Conservation (phyloP, 1,140 invertebrate species). For the Antheraea pernyi region DNA sequence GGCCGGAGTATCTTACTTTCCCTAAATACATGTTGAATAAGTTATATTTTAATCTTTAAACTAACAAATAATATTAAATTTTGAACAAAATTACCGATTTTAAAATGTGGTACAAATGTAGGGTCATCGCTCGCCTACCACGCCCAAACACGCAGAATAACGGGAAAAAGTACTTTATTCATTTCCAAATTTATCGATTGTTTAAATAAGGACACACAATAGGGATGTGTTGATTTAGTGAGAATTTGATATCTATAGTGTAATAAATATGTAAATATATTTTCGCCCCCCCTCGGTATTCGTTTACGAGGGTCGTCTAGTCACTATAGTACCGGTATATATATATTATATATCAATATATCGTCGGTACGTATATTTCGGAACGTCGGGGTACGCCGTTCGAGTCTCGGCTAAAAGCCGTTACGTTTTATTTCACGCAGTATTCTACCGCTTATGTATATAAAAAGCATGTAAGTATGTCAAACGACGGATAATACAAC, state of each 20-base stretch:
- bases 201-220: conserved; percentile 16
- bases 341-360: conserved; percentile 36
- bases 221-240: conserved; percentile 53
- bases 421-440: conserved; percentile 39
- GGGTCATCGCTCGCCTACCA: too few relatives aligned
- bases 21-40: too few relatives aligned
- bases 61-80: too few relatives aligned
- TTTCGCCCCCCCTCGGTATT: conserved; percentile 37
- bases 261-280: conserved; percentile 31
- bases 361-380: conserved; percentile 22
- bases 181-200: conserved; percentile 36
- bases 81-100: too few relatives aligned
- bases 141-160: too few relatives aligned
- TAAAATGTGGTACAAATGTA: too few relatives aligned
- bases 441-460: conserved; percentile 54
- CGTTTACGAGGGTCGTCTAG: conserved; percentile 56
- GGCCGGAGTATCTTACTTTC: too few relatives aligned
- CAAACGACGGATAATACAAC: not conserved
- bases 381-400: conserved; percentile 15
- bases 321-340: conserved; percentile 65
- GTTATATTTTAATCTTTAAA: too few relatives aligned
- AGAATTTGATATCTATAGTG: conserved; percentile 60
- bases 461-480: conserved; percentile 8
- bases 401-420: conserved; percentile 40
- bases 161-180: too few relatives aligned